Evolutionary conservation across 2,797 vertebrate genomes (phyloP), one percentile per base, ranked within the genome.

Genomic region (Parauchenoglanis ngamensis): DNA sequence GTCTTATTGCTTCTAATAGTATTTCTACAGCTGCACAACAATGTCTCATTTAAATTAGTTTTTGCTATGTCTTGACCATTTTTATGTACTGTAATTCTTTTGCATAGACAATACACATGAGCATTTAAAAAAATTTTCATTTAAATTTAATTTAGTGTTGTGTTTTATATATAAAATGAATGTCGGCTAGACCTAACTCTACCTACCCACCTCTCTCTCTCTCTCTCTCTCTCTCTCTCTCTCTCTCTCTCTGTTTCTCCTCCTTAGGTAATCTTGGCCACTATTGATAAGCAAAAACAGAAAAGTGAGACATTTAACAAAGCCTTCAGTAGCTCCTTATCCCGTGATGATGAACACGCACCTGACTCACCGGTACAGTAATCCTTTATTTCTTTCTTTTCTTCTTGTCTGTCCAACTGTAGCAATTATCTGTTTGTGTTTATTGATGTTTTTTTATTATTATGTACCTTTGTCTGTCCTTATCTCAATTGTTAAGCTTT

Each of bases 271-370:
- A 98, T 98, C 88, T 93, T 93, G 92, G 96, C 96, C 85, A 99
- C 98, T 1, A 97, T 99, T n/a, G 96, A 98, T 93, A 97, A 96
- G 87, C 97, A 99, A 95, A 99, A 97, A 91, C 97, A 99, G 93
- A 99, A 99, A 93, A 99, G 97, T 61, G 97, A 99, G 93, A 99
- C 97, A 0, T 99, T 99, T 89, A 97, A 88, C 49, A 88, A 96
- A 93, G 97, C 98, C 77, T 99, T 98, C 94, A 96, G 97, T 78
- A 95, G 94, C 91, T 96, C 97, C 86, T 96, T 97, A 90, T 94
- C 96, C 90, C 96, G 97, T 87, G 98, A 99, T 1, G 98, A 98
- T 8, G 97, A 98, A 54, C 94, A 97, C 87, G 65, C 92, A 87
- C 96, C 96, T 1, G 98, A 99, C 82, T 94, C 96, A 87, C 96